Conservation (phyloP, 2,797 vertebrate genomes). For the Phrynocephalus vlangalii region DNA sequence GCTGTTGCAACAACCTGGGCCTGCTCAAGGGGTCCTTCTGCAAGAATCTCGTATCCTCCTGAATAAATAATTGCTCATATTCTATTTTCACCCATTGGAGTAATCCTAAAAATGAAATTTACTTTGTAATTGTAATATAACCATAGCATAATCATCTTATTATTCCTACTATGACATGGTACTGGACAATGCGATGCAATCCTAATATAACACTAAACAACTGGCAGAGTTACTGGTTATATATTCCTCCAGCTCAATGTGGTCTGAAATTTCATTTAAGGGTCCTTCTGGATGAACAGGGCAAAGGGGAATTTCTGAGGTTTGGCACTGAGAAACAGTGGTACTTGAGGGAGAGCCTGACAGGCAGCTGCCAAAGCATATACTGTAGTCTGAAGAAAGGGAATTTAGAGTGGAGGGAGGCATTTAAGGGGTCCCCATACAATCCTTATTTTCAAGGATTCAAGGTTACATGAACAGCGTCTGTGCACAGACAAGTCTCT, state of each 20-base stretch:
- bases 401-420: neutral
- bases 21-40: slow-evolving; percentile 57
- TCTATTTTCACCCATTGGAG: slow-evolving; percentile 2
- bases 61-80: slow-evolving; percentile 56
- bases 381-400: neutral
- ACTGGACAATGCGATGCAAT: neutral
- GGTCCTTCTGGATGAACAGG: neutral
- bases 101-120: slow-evolving; percentile 1
- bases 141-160: neutral
- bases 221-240: slow-evolving; percentile 2
- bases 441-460: neutral
- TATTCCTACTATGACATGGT: too few species aligned
- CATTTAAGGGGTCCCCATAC: neutral
- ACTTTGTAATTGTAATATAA: neutral
- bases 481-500: neutral
- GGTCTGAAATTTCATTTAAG: neutral
- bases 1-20: slow-evolving; percentile 57
- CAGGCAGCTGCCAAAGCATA: neutral
- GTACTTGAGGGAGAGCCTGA: neutral
- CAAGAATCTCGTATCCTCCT: slow-evolving; percentile 28
- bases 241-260: slow-evolving; percentile 50
- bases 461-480: neutral
- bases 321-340: neutral
- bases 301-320: neutral
- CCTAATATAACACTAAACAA: slow-evolving; percentile 4